phyloP scores from a whole-genome alignment of 2,113 vertebrate genomes.

The Tauraco erythrolophus region DNA sequence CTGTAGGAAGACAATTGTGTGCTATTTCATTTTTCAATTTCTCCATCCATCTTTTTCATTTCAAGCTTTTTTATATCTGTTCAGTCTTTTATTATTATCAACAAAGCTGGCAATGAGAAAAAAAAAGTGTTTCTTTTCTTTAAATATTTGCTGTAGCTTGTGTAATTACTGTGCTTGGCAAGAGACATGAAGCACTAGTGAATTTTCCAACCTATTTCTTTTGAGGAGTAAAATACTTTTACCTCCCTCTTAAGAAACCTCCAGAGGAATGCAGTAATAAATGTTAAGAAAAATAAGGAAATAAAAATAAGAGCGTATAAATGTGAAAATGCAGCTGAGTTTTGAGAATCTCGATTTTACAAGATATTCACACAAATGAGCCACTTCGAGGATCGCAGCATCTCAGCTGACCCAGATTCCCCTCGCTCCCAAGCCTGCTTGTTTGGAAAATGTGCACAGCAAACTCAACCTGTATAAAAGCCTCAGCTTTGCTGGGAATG shows the following conservation, averaged over 20 bases:
- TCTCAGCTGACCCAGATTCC: slow-evolving; percentile 20
- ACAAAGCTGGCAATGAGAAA: background rate
- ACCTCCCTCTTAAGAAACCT: background rate
- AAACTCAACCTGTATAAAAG: background rate
- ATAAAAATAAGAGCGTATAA: background rate
- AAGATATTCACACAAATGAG: background rate
- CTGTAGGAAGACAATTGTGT: background rate
- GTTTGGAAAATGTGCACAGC: background rate
- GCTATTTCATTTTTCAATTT: slow-evolving; percentile 11
- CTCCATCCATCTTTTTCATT: background rate
- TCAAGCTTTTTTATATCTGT: background rate
- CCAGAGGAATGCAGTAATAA: background rate
- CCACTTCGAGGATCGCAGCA: background rate
- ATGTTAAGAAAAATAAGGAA: background rate
- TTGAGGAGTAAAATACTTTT: slow-evolving; percentile 18
- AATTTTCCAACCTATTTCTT: slow-evolving; percentile 46
- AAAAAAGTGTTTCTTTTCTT: background rate
- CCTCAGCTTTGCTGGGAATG: background rate
- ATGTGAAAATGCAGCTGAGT: background rate
- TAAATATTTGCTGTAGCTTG: slow-evolving; percentile 39
- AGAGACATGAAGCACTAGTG: background rate
- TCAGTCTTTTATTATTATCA: slow-evolving; percentile 15
- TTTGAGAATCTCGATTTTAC: background rate
- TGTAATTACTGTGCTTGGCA: slow-evolving; percentile 28
- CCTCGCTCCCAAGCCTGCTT: background rate